These are phyloP conservation scores for Pseudomyrmex gracilis DNA, from an alignment of 1,140 invertebrate species.

Conservation along the genomic window DNA sequence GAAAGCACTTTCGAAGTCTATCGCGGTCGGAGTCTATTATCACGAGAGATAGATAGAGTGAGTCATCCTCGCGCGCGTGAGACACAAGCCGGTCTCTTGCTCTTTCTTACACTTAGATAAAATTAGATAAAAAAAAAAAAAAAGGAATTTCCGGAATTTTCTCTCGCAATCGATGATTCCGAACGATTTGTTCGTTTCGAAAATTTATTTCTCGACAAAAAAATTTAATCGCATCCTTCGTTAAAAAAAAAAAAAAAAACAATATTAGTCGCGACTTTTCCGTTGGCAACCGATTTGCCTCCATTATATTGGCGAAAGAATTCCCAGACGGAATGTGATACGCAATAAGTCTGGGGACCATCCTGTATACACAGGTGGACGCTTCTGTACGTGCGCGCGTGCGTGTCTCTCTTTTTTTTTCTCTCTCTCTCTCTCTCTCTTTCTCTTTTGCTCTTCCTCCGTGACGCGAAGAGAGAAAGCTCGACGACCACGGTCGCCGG, in stretches of 20 bases:
- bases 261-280: not conserved
- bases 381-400: slow-evolving; percentile 61
- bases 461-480: slow-evolving; percentile 11
- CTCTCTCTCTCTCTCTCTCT: too few species aligned
- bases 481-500: slow-evolving; percentile 4
- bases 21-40: slow-evolving; percentile 33
- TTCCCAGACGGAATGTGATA: not conserved
- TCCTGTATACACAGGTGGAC: slow-evolving; percentile 57
- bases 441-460: too few species aligned
- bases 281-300: not conserved
- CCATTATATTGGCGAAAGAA: slow-evolving; percentile 7
- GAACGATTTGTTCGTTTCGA: not conserved
- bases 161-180: not conserved
- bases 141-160: slow-evolving; percentile 10
- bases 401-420: slow-evolving; percentile 37
- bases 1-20: slow-evolving; percentile 34
- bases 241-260: not conserved
- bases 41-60: slow-evolving; percentile 24
- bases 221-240: not conserved
- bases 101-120: slow-evolving; percentile 15
- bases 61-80: slow-evolving; percentile 1
- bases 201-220: not conserved
- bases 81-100: slow-evolving; percentile 7
- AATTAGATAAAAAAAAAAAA: not conserved
- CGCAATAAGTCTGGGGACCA: slow-evolving; percentile 18